These are phyloP conservation scores for Agrotis exclamationis DNA, from an alignment of 2,888 invertebrate species.

Conservation along the genomic window DNA sequence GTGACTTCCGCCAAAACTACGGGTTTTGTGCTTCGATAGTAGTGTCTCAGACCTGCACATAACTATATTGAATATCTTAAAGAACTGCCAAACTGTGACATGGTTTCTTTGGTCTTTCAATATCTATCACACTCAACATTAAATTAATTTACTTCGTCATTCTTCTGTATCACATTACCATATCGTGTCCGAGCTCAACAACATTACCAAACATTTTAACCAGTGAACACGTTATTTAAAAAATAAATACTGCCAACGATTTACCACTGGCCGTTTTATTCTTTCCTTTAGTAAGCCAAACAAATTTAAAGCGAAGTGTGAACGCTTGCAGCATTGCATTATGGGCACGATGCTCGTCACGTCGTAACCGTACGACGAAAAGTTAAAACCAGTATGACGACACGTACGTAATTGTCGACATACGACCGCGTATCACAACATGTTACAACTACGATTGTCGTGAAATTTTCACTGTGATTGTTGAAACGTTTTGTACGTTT, in stretches of 20 bases:
- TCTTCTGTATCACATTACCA: no score
- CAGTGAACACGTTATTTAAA: neutral
- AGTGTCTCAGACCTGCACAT: no score
- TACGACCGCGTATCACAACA: slow-evolving; percentile 44
- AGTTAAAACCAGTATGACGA: slow-evolving; percentile 52
- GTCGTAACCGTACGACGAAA: slow-evolving; percentile 44
- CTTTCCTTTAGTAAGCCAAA: slow-evolving; percentile 16
- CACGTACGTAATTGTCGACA: slow-evolving; percentile 61
- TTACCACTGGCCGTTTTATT: neutral
- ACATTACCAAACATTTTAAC: neutral
- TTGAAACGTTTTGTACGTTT: neutral
- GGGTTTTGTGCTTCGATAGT: no score
- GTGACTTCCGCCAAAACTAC: no score
- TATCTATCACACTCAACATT: no score
- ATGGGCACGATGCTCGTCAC: slow-evolving; percentile 47
- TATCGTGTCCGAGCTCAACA: neutral
- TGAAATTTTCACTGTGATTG: slow-evolving; percentile 14
- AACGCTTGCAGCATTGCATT: slow-evolving; percentile 39
- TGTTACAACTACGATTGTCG: slow-evolving; percentile 29
- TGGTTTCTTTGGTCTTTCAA: no score
- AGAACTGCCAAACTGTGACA: no score
- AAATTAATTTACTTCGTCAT: no score
- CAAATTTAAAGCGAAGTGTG: slow-evolving; percentile 37
- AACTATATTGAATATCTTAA: no score
- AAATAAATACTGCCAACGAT: neutral